Conservation (phyloP, 1,140 invertebrate species). For the Tribolium castaneum region DNA sequence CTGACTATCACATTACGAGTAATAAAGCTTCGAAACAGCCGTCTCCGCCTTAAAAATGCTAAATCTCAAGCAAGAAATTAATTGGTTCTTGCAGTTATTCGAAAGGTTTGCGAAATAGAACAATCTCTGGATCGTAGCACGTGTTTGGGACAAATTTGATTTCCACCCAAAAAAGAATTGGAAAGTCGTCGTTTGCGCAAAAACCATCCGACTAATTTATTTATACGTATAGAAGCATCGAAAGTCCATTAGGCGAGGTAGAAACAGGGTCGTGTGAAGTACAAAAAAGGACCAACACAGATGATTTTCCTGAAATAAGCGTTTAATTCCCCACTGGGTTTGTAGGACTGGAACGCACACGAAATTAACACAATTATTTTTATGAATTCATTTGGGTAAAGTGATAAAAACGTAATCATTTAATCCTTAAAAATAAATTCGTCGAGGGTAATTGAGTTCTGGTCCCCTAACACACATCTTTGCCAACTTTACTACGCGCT, state of each 20-base stretch:
- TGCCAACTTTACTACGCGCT: not conserved
- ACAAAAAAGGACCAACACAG: conserved; percentile 6
- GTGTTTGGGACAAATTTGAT: not conserved
- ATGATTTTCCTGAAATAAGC: conserved; percentile 1
- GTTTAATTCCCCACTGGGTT: not conserved
- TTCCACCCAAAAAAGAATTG: not conserved
- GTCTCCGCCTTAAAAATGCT: too few species aligned
- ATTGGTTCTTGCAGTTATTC: too few species aligned
- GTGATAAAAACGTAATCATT: conserved; percentile 14
- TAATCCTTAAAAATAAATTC: conserved; percentile 13
- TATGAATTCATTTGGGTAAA: conserved; percentile 1
- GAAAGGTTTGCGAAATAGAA: too few species aligned
- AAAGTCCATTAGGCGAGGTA: conserved; percentile 26
- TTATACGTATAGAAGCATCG: not conserved
- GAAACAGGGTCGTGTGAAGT: conserved; percentile 19
- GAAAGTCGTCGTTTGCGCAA: not conserved
- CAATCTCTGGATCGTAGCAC: not conserved
- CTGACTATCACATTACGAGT: too few species aligned
- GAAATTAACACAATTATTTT: conserved; percentile 12
- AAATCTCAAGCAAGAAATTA: too few species aligned
- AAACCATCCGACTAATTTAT: conserved; percentile 16
- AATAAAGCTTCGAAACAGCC: too few species aligned
- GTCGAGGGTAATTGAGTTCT: not conserved
- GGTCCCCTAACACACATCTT: not conserved
- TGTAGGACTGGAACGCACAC: not conserved